Evolutionary conservation across 2,113 vertebrate genomes (phyloP).

Genomic region (Heteronetta atricapilla): DNA sequence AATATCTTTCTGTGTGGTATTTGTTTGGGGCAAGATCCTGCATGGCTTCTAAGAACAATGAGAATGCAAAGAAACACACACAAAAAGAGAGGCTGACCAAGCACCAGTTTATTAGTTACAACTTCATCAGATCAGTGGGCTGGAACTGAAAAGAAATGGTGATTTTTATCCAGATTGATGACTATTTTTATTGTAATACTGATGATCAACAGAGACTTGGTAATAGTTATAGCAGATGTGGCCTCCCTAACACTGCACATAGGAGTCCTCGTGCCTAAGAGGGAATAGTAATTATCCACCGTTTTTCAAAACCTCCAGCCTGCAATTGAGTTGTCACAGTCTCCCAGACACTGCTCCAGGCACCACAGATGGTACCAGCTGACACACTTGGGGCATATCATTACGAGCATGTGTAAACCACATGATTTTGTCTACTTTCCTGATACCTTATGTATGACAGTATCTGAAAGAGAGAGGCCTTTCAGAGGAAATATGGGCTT

Average conservation of each 20-base stretch:
- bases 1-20: background rate
- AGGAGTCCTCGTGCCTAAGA: conserved; percentile 40
- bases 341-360: conserved; percentile 76
- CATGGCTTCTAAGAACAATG: background rate
- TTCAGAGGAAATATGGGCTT: background rate
- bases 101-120: conserved; percentile 4
- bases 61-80: background rate
- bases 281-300: conserved; percentile 69
- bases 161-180: conserved; percentile 70
- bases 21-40: background rate
- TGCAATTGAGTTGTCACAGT: conserved; percentile 77
- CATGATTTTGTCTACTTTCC: conserved; percentile 57
- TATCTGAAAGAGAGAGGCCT: background rate
- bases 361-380: conserved; percentile 78
- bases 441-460: background rate
- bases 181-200: conserved; percentile 69
- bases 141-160: conserved; percentile 47
- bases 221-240: conserved; percentile 78
- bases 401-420: conserved; percentile 73
- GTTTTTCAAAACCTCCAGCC: conserved; percentile 71
- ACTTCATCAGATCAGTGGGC: conserved; percentile 7
- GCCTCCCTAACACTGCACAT: conserved; percentile 31
- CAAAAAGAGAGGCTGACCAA: background rate
- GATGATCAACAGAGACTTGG: conserved; percentile 43
- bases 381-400: conserved; percentile 56